Percentiles rank a stretch among this genome's conserved stretches.
phyloP scores from a whole-genome alignment of 1,140 invertebrate species.

The Batillaria attramentaria region DNA sequence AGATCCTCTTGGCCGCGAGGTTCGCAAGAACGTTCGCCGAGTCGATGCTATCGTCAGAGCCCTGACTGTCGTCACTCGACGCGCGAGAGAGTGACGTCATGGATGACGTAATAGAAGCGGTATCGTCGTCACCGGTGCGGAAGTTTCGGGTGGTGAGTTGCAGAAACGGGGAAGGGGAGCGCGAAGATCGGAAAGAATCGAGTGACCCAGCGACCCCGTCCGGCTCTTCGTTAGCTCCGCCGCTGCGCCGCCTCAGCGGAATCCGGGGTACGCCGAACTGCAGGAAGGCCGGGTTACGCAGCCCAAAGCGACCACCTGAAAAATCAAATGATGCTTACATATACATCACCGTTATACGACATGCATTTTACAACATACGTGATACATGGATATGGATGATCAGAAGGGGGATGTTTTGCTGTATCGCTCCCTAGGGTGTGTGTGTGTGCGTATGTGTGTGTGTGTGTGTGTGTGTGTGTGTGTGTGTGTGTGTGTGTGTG shows the following conservation, averaged over 20 bases:
- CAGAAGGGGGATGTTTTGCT: no score
- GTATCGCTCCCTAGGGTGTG: no score
- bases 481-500: no score
- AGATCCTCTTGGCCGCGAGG: no score
- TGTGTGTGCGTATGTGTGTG: no score
- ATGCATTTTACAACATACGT: no score
- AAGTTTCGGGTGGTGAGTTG: not conserved
- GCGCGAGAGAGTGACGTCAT: not conserved
- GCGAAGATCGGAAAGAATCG: not conserved
- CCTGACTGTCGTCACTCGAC: not conserved
- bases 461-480: no score
- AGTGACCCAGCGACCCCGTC: no score
- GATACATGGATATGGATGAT: no score
- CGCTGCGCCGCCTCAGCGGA: not conserved
- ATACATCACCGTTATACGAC: not conserved
- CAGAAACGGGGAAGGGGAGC: not conserved
- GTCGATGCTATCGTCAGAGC: not conserved
- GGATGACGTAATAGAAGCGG: not conserved
- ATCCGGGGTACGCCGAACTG: not conserved
- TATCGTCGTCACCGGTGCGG: not conserved
- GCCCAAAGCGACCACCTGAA: not conserved
- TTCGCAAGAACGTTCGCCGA: no score
- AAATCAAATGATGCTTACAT: not conserved
- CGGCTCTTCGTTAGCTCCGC: not conserved
- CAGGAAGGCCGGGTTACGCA: not conserved